A percentile compares a stretch with the other conserved stretches of the same genome.
Evolutionary conservation across 2,888 invertebrate genomes (phyloP).

Genomic region (Sinohyriopsis cumingii): DNA sequence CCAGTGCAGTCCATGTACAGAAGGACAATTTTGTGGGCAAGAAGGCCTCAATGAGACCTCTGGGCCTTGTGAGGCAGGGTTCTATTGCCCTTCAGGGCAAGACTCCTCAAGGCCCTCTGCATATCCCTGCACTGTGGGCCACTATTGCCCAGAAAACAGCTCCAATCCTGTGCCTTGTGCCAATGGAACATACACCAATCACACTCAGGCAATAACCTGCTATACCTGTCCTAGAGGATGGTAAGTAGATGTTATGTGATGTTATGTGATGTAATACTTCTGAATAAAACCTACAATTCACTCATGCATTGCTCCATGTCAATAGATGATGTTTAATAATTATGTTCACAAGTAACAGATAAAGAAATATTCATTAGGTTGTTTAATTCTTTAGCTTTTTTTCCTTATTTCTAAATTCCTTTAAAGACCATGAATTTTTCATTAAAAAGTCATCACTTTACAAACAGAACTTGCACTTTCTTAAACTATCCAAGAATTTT

Average conservation of each 20-base stretch:
- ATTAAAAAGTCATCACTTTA: too few relatives aligned
- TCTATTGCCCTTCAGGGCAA: conserved; percentile 65
- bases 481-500: too few relatives aligned
- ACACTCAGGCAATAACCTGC: conserved; percentile 56
- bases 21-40: conserved; percentile 57
- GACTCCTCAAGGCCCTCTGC: conserved; percentile 51
- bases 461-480: too few relatives aligned
- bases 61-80: conserved; percentile 63
- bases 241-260: conserved; percentile 37
- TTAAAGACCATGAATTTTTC: too few relatives aligned
- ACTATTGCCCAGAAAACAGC: conserved; percentile 59
- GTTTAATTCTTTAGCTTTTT: too few relatives aligned
- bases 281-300: background rate
- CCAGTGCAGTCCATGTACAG: conserved; percentile 61
- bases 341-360: too few relatives aligned
- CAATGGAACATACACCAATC: conserved; percentile 67
- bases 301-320: too few relatives aligned
- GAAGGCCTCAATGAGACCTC: conserved; percentile 56
- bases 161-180: conserved; percentile 62
- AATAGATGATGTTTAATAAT: too few relatives aligned
- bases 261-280: background rate
- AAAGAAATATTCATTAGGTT: too few relatives aligned
- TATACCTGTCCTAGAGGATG: conserved; percentile 65
- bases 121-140: conserved; percentile 56
- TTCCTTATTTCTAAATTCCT: too few relatives aligned